A percentile compares a stretch with the other conserved stretches of the same genome.
These are phyloP conservation scores for Columba livia DNA, from an alignment of 2,113 vertebrate species.

Conservation along the genomic window DNA sequence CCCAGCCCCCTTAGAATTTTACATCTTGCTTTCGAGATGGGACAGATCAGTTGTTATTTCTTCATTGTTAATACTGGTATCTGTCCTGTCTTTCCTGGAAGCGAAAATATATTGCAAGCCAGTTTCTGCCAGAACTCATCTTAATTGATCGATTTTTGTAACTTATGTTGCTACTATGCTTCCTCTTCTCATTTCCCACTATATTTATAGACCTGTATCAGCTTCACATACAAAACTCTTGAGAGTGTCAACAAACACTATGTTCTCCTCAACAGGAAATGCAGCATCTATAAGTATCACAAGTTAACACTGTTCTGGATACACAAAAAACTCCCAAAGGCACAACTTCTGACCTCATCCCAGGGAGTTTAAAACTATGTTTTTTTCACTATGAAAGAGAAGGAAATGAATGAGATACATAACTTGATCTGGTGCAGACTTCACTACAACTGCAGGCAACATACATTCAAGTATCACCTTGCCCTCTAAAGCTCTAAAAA, in stretches of 20 bases:
- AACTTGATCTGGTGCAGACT: neutral
- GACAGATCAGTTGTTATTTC: neutral
- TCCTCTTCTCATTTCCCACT: neutral
- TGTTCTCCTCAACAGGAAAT: neutral
- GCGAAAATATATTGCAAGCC: neutral
- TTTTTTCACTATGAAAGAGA: neutral
- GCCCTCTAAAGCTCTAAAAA: neutral
- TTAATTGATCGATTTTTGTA: neutral
- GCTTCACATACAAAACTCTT: neutral
- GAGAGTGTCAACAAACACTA: neutral
- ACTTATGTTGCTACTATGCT: neutral
- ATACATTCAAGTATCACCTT: neutral
- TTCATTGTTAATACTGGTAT: neutral
- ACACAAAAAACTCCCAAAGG: neutral
- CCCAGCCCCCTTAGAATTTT: neutral
- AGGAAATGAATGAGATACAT: neutral
- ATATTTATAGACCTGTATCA: neutral
- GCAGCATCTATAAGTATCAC: neutral
- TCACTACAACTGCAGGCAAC: neutral
- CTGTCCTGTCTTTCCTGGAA: neutral
- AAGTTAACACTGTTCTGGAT: neutral
- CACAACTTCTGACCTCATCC: neutral
- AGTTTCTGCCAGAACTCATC: neutral
- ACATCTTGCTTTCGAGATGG: neutral
- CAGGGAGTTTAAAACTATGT: neutral